phyloP scores from a whole-genome alignment of 2,797 vertebrate genomes.

The Benthosema pterotum region DNA sequence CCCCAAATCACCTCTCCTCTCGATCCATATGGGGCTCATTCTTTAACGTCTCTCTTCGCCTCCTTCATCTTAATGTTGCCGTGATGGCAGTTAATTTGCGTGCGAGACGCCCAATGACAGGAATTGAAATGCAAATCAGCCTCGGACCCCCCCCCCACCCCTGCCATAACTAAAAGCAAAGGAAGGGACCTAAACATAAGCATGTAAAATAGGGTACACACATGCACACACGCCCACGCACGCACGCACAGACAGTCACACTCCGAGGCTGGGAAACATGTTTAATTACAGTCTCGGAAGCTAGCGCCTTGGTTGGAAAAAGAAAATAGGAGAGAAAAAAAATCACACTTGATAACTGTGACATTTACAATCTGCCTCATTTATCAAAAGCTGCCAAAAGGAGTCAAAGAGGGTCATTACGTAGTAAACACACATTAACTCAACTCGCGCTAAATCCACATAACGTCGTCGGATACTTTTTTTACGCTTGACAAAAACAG shows the following conservation, averaged over 20 bases:
- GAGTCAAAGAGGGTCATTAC: constrained; percentile 78
- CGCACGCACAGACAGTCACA: constrained; percentile 37
- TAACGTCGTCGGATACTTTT: constrained; percentile 59
- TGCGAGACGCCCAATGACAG: not conserved
- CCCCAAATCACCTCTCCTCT: not conserved
- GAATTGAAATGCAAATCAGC: constrained; percentile 21
- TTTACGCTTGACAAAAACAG: constrained; percentile 61
- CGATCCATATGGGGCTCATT: constrained; percentile 5
- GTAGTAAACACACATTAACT: constrained; percentile 79
- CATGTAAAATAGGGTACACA: constrained; percentile 12
- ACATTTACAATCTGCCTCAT: constrained; percentile 82
- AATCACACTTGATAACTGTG: constrained; percentile 75
- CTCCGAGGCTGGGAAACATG: constrained; percentile 50
- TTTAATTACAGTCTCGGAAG: constrained; percentile 71
- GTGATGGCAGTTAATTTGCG: constrained; percentile 25
- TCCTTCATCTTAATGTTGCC: constrained; percentile 24
- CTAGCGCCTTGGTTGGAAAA: constrained; percentile 48
- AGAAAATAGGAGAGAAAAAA: constrained; percentile 19
- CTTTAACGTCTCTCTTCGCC: constrained; percentile 3
- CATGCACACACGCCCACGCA: not conserved
- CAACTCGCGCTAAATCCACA: constrained; percentile 65
- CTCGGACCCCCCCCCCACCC: constrained; percentile 18
- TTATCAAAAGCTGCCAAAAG: constrained; percentile 79
- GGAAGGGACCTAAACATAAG: constrained; percentile 13
- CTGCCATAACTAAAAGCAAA: constrained; percentile 8